Evolutionary conservation across 1,140 invertebrate species (phyloP).

Genomic region (Ceratina japonica): DNA sequence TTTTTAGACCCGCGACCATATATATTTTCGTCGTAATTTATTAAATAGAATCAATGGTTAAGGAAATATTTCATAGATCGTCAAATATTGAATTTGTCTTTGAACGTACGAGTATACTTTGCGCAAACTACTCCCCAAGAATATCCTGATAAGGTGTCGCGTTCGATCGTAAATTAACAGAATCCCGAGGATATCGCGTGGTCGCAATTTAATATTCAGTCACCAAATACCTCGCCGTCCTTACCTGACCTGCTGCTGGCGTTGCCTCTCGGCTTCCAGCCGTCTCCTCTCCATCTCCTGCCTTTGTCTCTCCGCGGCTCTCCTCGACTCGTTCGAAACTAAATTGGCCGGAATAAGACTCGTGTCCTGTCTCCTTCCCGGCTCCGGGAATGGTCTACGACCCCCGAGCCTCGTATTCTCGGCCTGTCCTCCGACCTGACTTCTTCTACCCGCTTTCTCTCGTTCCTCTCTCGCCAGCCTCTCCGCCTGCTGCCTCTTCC

Average conservation of each 20-base stretch:
- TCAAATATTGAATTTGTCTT: too few species aligned
- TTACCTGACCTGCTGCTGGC: slow-evolving; percentile 40
- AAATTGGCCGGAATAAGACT: slow-evolving; percentile 47
- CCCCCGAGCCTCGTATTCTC: slow-evolving; percentile 23
- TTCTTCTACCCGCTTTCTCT: slow-evolving; percentile 30
- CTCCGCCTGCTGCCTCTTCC: slow-evolving; percentile 43
- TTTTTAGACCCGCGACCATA: neutral
- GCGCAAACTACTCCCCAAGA: too few species aligned
- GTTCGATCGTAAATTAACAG: neutral
- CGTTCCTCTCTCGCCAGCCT: slow-evolving; percentile 48
- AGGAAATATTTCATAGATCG: too few species aligned
- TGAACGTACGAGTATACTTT: too few species aligned
- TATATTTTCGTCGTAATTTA: too few species aligned
- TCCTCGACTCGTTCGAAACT: slow-evolving; percentile 27
- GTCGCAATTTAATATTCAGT: slow-evolving; percentile 2
- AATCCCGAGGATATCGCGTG: neutral
- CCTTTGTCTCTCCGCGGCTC: slow-evolving; percentile 33
- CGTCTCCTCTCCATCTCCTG: slow-evolving; percentile 44
- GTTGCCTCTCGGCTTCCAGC: slow-evolving; percentile 41
- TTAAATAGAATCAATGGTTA: too few species aligned
- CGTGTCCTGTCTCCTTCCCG: slow-evolving; percentile 46
- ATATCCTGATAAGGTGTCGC: too few species aligned
- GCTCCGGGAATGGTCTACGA: slow-evolving; percentile 34
- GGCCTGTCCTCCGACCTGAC: neutral
- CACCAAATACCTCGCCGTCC: neutral